Percentiles rank a stretch among this genome's conserved stretches.
Conservation (phyloP, 2,888 invertebrate species). For the Laothoe populi region DNA sequence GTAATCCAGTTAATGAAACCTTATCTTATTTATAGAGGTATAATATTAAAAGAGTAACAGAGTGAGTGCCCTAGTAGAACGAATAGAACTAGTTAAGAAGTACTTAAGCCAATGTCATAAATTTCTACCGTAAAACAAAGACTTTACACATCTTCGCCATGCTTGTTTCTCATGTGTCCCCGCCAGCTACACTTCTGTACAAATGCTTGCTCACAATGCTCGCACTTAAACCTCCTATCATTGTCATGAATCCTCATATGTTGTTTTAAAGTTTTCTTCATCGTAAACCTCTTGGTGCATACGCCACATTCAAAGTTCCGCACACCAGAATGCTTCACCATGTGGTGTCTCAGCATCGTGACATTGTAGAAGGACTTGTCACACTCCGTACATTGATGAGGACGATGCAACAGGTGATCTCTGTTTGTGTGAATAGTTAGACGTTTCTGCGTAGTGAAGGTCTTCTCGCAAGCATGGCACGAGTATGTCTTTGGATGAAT, state of each 20-base stretch:
- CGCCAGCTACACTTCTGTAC: slow-evolving; percentile 53
- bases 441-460: slow-evolving; percentile 43
- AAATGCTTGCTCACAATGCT: slow-evolving; percentile 48
- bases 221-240: slow-evolving; percentile 50
- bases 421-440: slow-evolving; percentile 51
- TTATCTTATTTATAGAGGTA: no score
- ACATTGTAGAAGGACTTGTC: slow-evolving; percentile 44
- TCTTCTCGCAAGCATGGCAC: slow-evolving; percentile 56
- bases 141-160: slow-evolving; percentile 15
- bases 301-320: slow-evolving; percentile 29
- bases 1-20: no score
- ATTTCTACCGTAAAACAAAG: no score
- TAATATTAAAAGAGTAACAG: no score
- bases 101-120: neutral
- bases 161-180: slow-evolving; percentile 27
- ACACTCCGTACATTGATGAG: slow-evolving; percentile 65
- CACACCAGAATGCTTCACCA: slow-evolving; percentile 26
- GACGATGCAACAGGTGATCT: slow-evolving; percentile 62
- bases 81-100: neutral
- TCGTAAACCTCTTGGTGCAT: slow-evolving; percentile 40
- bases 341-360: slow-evolving; percentile 27
- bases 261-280: slow-evolving; percentile 47
- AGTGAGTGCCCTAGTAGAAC: no score
- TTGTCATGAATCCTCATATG: slow-evolving; percentile 55
- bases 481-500: slow-evolving; percentile 42